These are phyloP conservation scores for Loxodonta africana DNA, from an alignment of 2,113 vertebrate genomes.

Conservation along the genomic window DNA sequence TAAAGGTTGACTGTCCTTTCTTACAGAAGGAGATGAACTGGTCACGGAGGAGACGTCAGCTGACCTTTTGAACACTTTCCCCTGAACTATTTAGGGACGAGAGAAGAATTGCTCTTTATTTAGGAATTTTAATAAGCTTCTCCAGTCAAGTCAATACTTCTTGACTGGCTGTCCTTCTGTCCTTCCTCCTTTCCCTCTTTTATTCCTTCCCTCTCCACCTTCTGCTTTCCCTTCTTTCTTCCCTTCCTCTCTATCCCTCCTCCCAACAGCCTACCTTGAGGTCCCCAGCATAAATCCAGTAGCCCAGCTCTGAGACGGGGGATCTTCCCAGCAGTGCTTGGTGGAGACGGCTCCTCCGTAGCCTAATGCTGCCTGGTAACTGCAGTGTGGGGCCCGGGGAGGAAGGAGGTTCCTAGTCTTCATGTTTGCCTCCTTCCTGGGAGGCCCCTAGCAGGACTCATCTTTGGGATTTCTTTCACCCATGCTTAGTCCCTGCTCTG, in stretches of 20 bases:
- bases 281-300: background rate
- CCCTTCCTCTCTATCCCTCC: too few relatives aligned
- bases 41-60: background rate
- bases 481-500: background rate
- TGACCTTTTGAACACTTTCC: background rate
- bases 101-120: background rate
- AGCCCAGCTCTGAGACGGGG: background rate
- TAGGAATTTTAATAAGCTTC: background rate
- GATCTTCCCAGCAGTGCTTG: background rate
- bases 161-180: background rate
- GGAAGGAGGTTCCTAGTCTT: background rate
- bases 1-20: background rate
- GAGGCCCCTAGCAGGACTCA: background rate
- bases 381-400: background rate
- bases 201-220: background rate
- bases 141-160: background rate
- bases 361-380: fast-evolving
- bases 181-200: background rate
- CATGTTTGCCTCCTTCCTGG: background rate
- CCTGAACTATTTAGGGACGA: background rate
- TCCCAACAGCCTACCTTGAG: background rate
- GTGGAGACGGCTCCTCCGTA: too few relatives aligned
- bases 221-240: background rate
- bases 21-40: background rate
- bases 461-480: background rate